A percentile compares a stretch with the other conserved stretches of the same genome.
Conservation (phyloP, 2,113 vertebrate genomes). For the Lucifuga dentata region DNA sequence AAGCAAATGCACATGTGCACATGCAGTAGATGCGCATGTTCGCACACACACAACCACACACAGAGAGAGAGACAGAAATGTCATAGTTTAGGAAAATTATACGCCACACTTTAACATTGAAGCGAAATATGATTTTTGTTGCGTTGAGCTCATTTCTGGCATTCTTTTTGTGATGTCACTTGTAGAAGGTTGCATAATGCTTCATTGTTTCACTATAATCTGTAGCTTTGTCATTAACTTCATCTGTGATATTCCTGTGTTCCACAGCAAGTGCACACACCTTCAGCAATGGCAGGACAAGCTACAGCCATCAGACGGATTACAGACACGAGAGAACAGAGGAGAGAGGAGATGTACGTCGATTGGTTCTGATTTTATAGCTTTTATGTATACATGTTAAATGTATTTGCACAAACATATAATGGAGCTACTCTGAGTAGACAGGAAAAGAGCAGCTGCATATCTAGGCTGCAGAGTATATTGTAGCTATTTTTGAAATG, state of each 20-base stretch:
- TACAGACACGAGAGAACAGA: constrained; percentile 91
- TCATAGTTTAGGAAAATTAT: no score
- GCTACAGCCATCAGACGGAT: constrained; percentile 90
- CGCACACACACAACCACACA: no score
- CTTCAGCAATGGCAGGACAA: constrained; percentile 91
- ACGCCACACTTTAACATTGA: no score
- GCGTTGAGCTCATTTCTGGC: no score
- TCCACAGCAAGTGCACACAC: constrained; percentile 88
- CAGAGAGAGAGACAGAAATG: no score
- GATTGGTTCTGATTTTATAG: neutral
- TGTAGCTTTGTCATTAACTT: constrained; percentile 10
- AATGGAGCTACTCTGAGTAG: no score
- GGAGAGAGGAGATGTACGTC: constrained; percentile 92
- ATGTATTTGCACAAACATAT: neutral
- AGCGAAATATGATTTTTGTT: no score
- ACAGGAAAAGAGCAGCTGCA: neutral
- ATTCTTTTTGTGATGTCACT: neutral
- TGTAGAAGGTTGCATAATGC: no score
- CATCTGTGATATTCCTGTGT: constrained; percentile 27
- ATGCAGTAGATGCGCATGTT: no score
- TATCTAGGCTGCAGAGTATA: neutral
- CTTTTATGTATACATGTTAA: neutral
- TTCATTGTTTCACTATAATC: no score
- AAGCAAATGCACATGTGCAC: constrained; percentile 48
- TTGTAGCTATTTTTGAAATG: neutral